These are phyloP conservation scores for Paramacrobiotus metropolitanus DNA, from an alignment of 1,140 invertebrate genomes.

Conservation along the genomic window DNA sequence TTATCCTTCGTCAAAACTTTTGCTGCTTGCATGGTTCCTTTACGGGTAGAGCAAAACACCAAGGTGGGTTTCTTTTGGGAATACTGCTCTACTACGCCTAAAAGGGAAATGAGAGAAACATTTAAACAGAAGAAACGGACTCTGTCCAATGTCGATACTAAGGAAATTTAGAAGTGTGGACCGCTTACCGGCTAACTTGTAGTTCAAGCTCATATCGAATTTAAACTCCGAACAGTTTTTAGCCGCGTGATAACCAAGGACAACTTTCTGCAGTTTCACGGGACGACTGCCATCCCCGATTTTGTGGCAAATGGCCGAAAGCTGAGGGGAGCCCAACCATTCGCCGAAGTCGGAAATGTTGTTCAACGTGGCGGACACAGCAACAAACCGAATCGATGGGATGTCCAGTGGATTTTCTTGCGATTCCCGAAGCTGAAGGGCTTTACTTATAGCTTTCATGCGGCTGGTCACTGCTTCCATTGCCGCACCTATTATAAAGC, in stretches of 20 bases:
- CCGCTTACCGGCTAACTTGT: slow-evolving; percentile 38
- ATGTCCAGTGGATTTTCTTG: slow-evolving; percentile 1
- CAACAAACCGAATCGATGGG: slow-evolving; percentile 35
- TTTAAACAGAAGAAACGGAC: no score
- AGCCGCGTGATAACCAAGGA: slow-evolving; percentile 37
- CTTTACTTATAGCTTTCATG: slow-evolving; percentile 35
- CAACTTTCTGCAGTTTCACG: slow-evolving; percentile 41
- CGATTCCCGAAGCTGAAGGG: slow-evolving; percentile 10
- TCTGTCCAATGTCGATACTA: no score
- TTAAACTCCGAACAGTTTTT: slow-evolving; percentile 33
- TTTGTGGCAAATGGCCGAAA: slow-evolving; percentile 20
- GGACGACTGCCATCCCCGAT: slow-evolving; percentile 42
- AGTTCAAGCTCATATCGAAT: slow-evolving; percentile 49
- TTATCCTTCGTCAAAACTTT: no score
- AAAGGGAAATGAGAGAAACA: no score
- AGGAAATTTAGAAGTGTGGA: no score
- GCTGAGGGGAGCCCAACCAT: slow-evolving; percentile 33
- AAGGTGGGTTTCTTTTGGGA: slow-evolving; percentile 45
- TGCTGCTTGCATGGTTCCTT: slow-evolving; percentile 40
- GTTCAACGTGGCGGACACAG: slow-evolving; percentile 49
- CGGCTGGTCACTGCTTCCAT: slow-evolving; percentile 51
- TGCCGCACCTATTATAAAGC: no score
- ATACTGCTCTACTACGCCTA: slow-evolving; percentile 45
- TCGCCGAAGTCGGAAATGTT: slow-evolving; percentile 46
- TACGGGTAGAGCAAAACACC: slow-evolving; percentile 54